Evolutionary conservation across 2,113 vertebrate species (phyloP).

Genomic region (Heterotis niloticus): DNA sequence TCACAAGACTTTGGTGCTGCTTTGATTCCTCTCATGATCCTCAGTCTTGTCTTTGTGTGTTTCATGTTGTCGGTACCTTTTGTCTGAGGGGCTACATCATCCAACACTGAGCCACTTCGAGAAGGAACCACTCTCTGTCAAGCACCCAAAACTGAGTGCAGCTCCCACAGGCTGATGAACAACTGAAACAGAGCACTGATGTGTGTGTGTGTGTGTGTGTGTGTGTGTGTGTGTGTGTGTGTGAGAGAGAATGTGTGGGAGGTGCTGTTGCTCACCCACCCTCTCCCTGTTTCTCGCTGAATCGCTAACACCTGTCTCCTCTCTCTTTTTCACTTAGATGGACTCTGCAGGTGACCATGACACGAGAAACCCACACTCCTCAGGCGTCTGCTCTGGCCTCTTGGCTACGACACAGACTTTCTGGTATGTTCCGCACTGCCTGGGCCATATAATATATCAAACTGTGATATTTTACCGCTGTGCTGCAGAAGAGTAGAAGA

Average conservation of each 20-base stretch:
- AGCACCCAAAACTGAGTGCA: neutral
- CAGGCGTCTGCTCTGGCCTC: neutral
- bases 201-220: neutral
- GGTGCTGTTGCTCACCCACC: neutral
- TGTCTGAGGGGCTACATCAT: neutral
- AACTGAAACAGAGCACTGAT: constrained; percentile 16
- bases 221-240: constrained; percentile 1
- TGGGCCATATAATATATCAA: neutral
- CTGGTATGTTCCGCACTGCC: neutral
- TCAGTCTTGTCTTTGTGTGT: neutral
- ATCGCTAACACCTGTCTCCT: constrained; percentile 11
- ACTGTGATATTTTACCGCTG: neutral
- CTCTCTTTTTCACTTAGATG: neutral
- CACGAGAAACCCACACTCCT: neutral
- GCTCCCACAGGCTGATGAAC: constrained; percentile 23
- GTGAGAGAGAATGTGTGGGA: neutral
- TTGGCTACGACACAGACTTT: neutral
- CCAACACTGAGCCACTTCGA: neutral
- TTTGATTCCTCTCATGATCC: too few relatives aligned
- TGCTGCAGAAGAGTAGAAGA: too few relatives aligned
- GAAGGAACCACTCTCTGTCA: neutral
- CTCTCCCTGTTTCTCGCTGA: neutral
- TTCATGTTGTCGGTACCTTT: neutral
- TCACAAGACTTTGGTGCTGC: too few relatives aligned
- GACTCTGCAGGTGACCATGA: neutral